Evolutionary conservation across 2,888 invertebrate genomes (phyloP).

Genomic region (Aradus depressus): DNA sequence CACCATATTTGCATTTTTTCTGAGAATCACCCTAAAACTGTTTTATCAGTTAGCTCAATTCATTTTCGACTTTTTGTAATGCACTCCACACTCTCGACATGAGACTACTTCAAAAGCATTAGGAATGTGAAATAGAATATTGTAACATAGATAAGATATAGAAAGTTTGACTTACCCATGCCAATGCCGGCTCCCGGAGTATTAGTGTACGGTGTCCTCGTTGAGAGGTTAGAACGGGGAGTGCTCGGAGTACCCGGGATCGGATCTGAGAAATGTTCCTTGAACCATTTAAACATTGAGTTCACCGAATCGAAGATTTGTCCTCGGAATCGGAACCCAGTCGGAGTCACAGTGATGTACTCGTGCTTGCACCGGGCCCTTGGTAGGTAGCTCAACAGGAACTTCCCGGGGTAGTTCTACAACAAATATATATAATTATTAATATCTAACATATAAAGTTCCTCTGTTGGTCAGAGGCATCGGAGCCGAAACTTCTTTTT

Average conservation of each 20-base stretch:
- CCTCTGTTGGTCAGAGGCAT: too few species aligned
- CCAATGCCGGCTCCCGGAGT: slow-evolving; percentile 23
- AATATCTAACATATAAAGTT: too few species aligned
- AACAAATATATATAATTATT: slow-evolving; percentile 27
- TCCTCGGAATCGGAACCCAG: slow-evolving; percentile 83
- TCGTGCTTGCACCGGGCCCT: slow-evolving; percentile 77
- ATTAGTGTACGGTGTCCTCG: slow-evolving; percentile 23
- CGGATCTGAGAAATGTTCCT: slow-evolving; percentile 92
- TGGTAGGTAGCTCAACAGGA: slow-evolving; percentile 87
- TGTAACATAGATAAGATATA: background rate
- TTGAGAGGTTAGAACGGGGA: slow-evolving; percentile 28
- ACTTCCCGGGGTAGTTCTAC: slow-evolving; percentile 76
- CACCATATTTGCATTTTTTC: too few species aligned
- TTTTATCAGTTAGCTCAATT: too few species aligned
- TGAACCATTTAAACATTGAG: slow-evolving; percentile 87
- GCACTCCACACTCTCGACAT: too few species aligned
- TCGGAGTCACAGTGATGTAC: slow-evolving; percentile 80
- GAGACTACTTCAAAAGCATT: too few species aligned
- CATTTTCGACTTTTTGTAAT: too few species aligned
- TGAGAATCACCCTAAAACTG: too few species aligned
- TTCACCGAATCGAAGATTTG: slow-evolving; percentile 76
- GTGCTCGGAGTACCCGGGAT: slow-evolving; percentile 52
- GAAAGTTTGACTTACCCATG: slow-evolving; percentile 10
- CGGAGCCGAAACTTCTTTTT: too few species aligned
- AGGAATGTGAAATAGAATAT: too few species aligned